Conservation (phyloP, 1,140 invertebrate genomes). For the Platorchestia sp. region DNA sequence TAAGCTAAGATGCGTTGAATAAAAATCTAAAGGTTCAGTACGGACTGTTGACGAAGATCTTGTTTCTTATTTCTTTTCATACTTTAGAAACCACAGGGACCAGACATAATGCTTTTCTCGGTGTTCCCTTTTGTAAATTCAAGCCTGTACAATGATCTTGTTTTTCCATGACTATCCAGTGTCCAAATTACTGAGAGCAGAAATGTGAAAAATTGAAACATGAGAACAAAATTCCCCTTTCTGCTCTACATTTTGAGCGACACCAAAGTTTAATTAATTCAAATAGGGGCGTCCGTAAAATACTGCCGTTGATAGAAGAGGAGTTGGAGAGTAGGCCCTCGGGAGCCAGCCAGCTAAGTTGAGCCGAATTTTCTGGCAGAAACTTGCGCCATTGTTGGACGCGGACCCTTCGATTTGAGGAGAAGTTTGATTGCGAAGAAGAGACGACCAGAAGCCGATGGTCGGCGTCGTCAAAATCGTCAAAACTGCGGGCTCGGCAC, state of each 20-base stretch:
- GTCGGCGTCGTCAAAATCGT: background rate
- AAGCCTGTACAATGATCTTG: too few species aligned
- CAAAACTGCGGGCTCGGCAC: background rate
- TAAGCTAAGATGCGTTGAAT: background rate
- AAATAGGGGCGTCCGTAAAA: background rate
- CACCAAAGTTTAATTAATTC: slow-evolving; percentile 41
- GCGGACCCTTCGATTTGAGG: slow-evolving; percentile 40
- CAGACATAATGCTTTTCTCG: too few species aligned
- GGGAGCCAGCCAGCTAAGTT: slow-evolving; percentile 12
- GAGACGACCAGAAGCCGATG: background rate
- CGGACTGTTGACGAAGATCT: background rate
- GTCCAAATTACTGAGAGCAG: background rate
- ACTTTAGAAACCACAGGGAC: too few species aligned
- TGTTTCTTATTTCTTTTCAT: background rate
- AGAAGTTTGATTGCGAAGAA: slow-evolving; percentile 33
- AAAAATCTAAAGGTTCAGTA: background rate
- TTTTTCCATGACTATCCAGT: background rate
- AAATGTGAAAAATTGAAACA: background rate
- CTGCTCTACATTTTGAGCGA: background rate
- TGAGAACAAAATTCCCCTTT: background rate
- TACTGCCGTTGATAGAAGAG: slow-evolving; percentile 17
- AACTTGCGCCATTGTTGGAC: slow-evolving; percentile 32
- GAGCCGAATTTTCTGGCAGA: slow-evolving; percentile 41
- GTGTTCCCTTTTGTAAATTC: too few species aligned
- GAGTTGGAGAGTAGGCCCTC: background rate